Base-by-base conservation (phyloP, 2,888 invertebrate species). In the Pristionchus entomophagus region DNA sequence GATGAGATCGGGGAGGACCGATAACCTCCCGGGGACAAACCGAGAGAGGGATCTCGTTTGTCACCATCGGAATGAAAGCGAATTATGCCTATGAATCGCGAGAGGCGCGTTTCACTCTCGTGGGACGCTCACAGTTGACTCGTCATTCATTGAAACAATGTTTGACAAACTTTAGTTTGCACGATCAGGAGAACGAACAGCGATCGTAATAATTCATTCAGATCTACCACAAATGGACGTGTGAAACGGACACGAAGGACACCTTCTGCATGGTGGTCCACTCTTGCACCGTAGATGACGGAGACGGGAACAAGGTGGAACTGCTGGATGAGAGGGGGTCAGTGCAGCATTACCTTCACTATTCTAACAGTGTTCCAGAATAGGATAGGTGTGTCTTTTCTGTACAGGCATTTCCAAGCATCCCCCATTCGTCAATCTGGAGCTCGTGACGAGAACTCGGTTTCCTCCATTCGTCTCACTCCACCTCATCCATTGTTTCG, bases 151-250 rank as follows among this genome's bases (percentile, higher is more conserved):
- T 45, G 45, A 6, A 10, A 45, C 45, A 45, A 45, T 10, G n/a
- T n/a, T n/a, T n/a, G n/a, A n/a, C 45, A 59, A 59, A 22, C 59
- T 8, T 8, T 6, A 22, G 6, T 22, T 59, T 59, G 6, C 26
- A 59, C 26, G 22, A 26, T 59, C 22, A n/a, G n/a, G n/a, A n/a
- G n/a, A n/a, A n/a, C n/a, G n/a, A n/a, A n/a, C n/a, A n/a, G n/a
- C 59, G 26, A 59, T 22, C 59, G 59, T 14, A 12, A 59, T 12
- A 6, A 6, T 5, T 65, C 35, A 87, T 88, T 35, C 56, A 90
- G 90, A 90, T 93, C 10, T 93, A 93, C 86, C 93, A 93, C 88
- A 93, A 93, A 88, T 93, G 93, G 93, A 92, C 91, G 17, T 93
- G 93, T 87, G 93, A 93, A 62, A 89, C 92, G 45, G 89, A 90